phyloP scores from a whole-genome alignment of 2,113 vertebrate genomes.

The Scytalopus superciliaris region DNA sequence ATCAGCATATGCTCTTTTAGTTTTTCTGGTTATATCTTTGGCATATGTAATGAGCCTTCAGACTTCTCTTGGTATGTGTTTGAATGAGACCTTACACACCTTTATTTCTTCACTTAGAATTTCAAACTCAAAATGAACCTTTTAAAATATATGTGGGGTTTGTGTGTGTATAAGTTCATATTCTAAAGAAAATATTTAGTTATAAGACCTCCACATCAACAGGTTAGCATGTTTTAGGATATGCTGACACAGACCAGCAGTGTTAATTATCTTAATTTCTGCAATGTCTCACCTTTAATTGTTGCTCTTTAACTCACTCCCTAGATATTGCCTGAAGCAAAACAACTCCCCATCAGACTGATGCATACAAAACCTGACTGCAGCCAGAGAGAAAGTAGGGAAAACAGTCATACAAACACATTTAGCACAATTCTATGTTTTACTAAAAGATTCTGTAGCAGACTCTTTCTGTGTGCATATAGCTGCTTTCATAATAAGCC shows the following conservation, averaged over 20 bases:
- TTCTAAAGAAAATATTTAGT: background rate
- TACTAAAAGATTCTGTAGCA: background rate
- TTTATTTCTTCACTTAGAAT: background rate
- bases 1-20: background rate
- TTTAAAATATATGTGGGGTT: rapidly evolving
- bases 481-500: background rate
- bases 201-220: background rate
- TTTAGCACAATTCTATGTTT: background rate
- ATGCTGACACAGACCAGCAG: background rate
- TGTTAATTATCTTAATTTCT: background rate
- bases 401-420: background rate
- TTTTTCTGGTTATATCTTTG: background rate
- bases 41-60: background rate
- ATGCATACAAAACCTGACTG: background rate
- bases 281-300: background rate
- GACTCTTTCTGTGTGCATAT: background rate
- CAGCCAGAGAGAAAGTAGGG: background rate
- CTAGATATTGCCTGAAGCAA: background rate
- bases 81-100: background rate
- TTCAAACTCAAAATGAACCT: background rate
- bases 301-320: background rate
- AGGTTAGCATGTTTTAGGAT: background rate
- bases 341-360: background rate
- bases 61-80: background rate
- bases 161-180: background rate